Base-by-base conservation (phyloP, 2,797 vertebrate genomes). In the Sebastes aleutianus region DNA sequence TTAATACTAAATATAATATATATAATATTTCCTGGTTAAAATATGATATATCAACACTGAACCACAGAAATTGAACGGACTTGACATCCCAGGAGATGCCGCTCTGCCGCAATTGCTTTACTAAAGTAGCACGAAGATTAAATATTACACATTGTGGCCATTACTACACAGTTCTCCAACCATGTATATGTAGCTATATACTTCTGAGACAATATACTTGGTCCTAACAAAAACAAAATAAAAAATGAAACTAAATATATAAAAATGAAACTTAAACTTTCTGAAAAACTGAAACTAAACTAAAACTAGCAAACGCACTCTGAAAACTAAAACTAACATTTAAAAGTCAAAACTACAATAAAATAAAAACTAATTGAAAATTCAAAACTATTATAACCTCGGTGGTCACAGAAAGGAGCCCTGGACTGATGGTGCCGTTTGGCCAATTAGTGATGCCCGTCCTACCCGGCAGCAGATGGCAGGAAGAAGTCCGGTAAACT, bases 391-490 rank as follows among this genome's bases (percentile, higher is more conserved):
- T 20, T 53, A 53, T 53, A 53, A n/a, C 8, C 18, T 53, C 0
- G 13, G 22, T 14, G 29, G 61, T 74, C 27, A 70, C 24, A 56
- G 11, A 31, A 36, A 12, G 10, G 20, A 78, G 54, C 53, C 12
- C 11, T 8, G 74, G 61, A 39, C 32, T 36, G 27, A 27, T n/a
- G 29, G 70, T 71, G 63, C 53, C 43, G 78, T 65, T 63, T 57
- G 73, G 70, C 57, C 6, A 36, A 10, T 69, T 34, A 63, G 22
- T 16, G 43, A 76, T 81, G 75, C 54, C 70, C 53, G 24, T 78
- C 53, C 57, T 67, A 20, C 68, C 67, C 29, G 1, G 80, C 59
- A 80, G 85, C 90, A 92, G 90, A 92, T 89, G 89, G 90, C 78
- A 36, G 39, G n/a, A 69, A 39, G 74, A 77, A 57, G 84, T 83